Evolutionary conservation across 2,888 invertebrate genomes (phyloP), one percentile per base, ranked within the genome.

Genomic region (Polylopha cassiicola): DNA sequence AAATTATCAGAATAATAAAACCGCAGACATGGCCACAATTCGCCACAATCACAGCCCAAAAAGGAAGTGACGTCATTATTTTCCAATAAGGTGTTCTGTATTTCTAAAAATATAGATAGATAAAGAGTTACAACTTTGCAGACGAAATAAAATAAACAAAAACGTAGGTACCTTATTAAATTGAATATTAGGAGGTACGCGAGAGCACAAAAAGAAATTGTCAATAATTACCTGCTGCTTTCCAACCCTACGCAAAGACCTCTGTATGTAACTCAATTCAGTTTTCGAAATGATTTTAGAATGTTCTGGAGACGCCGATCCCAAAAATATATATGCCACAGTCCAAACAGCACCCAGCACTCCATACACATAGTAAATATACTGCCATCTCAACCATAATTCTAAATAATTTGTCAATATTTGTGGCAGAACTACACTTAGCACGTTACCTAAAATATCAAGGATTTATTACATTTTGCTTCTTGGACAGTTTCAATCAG

Each of bases 21-120:
- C 92, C 92, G 91, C 92, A 93, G 54, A 90, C 91, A 50, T 91
- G 90, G 0, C 91, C 90, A 41, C 90, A 88, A 51, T 92, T 92
- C 0, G 89, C 89, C 1, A 90, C 73, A 6, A 81, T 72, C 8
- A 90, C 65, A 0, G 90, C 88, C 80, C 89, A 87, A 64, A 92
- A 88, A 0, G 92, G 91, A 1, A 87, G 49, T 0, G 91, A 92
- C 0, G 87, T 89, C 3, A 89, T 62, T 7, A 93, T 91, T 16
- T 80, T 70, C n/a, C 58, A 55, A 91, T 91, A 92, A 0, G 92
- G 92, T 0, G 88, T 87, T 5, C 85, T 69, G 27, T 86, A 68
- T 42, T 69, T 73, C 90, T 91, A n/a, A 65, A 0, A 55, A 59
- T 6, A 3, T 13, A 11, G 3, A 15, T 1, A 14, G 7, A 13